A percentile compares a stretch with the other conserved stretches of the same genome.
These are phyloP conservation scores for Patella vulgata DNA, from an alignment of 1,140 invertebrate genomes.

Conservation along the genomic window DNA sequence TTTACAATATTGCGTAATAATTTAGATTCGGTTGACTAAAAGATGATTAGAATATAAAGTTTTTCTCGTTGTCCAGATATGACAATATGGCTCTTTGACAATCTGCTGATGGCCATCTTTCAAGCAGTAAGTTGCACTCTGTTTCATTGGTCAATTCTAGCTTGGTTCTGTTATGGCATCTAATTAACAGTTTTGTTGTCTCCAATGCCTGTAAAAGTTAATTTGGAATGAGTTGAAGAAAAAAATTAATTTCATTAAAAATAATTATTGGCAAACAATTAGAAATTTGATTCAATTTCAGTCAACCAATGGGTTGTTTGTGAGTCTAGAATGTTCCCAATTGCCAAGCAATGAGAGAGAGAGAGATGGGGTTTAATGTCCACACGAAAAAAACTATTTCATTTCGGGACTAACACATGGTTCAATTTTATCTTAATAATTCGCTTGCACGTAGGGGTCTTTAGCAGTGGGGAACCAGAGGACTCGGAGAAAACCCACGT, in stretches of 20 bases:
- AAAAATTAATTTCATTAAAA: background rate
- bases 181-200: slow-evolving; percentile 57
- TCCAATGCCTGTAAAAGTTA: slow-evolving; percentile 53
- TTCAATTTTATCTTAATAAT: no score
- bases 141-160: slow-evolving; percentile 71
- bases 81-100: slow-evolving; percentile 61
- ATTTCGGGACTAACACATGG: no score
- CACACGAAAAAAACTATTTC: no score
- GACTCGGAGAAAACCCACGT: no score
- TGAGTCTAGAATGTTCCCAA: no score
- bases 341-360: no score
- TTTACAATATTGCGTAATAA: no score
- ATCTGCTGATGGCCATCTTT: slow-evolving; percentile 73
- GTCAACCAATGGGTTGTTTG: no score
- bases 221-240: background rate
- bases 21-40: no score
- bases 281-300: background rate
- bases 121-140: slow-evolving; percentile 71
- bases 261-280: background rate
- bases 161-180: slow-evolving; percentile 57
- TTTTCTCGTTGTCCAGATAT: slow-evolving; percentile 58
- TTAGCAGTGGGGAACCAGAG: no score
- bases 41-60: slow-evolving; percentile 31
- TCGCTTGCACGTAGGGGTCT: no score
- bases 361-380: no score